Base-by-base conservation (phyloP, 2,113 vertebrate genomes). In the Micronycteris hirsuta region DNA sequence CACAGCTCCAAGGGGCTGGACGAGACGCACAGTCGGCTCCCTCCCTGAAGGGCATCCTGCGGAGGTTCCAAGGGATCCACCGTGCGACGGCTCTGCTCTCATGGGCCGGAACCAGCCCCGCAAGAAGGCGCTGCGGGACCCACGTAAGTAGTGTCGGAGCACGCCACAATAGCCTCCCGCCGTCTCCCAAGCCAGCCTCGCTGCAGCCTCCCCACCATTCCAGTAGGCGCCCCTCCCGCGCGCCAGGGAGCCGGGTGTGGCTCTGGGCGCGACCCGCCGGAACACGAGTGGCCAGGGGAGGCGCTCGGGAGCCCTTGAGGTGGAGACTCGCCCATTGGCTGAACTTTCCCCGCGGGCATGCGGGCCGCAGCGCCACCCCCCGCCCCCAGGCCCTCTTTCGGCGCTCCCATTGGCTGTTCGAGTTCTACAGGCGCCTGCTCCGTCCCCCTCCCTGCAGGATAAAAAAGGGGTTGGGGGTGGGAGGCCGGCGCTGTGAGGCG, bases 301-400 rank as follows among this genome's bases (percentile, higher is more conserved):
- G 90, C 84, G 95, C 94, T 70, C 58, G 31, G 0, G 88, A 65
- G 73, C 84, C n/a, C 19, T 22, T 65, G 76, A 86, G 77, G 97
- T 93, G 90, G 70, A 67, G 38, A 63, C 77, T 20, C 71, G 47
- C 61, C 65, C 67, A 97, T 97, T 97, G 97, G 97, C 43, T 95
- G 67, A 77, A 56, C 89, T 74, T 74, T 12, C 49, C 47, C 61
- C 11, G 38, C 54, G 17, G 36, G 45, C n/a, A 7, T 10, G 92
- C 65, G 49, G 33, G 78, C 89, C 31, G 22, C 52, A 78, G 82
- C 58, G 78, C 93, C 97, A 63, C 10, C 5, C 96, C 95, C 91
- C 97, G 28, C 91, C 84, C 45, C 3, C 28, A 13, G 47, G 36
- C 3, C 58, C 33, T 61, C 61, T 95, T 52, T 78, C n/a, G 2